Evolutionary conservation across 2,888 invertebrate genomes (phyloP).

Genomic region (Noctua fimbriata): DNA sequence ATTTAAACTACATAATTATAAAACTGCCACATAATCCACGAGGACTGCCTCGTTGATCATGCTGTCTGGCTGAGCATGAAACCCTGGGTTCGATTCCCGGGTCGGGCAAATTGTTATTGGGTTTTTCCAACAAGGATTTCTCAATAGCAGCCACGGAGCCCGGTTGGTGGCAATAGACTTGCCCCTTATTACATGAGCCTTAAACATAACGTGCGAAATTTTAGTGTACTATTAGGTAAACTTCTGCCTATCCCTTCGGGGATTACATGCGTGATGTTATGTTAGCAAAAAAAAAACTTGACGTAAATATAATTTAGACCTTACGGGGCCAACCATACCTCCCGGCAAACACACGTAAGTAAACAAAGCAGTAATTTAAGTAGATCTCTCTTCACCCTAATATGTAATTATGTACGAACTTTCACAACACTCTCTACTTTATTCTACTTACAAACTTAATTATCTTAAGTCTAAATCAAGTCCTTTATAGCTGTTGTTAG

Average conservation of each 20-base stretch:
- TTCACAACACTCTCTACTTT: constrained; percentile 24
- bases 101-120: too few relatives aligned
- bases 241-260: background rate
- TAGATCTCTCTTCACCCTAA: background rate
- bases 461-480: constrained; percentile 58
- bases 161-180: too few relatives aligned
- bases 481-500: constrained; percentile 35
- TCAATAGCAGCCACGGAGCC: too few relatives aligned
- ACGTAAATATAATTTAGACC: background rate
- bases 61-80: too few relatives aligned
- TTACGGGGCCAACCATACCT: background rate
- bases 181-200: too few relatives aligned
- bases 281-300: background rate
- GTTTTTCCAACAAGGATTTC: too few relatives aligned
- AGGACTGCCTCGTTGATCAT: background rate
- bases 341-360: background rate
- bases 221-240: too few relatives aligned
- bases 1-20: background rate
- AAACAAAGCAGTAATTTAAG: constrained; percentile 24
- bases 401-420: constrained; percentile 42
- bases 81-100: too few relatives aligned
- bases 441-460: constrained; percentile 48
- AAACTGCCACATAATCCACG: background rate
- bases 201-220: too few relatives aligned
- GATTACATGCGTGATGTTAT: background rate